phyloP scores from a whole-genome alignment of 2,113 vertebrate genomes.

The Pelecanus crispus region DNA sequence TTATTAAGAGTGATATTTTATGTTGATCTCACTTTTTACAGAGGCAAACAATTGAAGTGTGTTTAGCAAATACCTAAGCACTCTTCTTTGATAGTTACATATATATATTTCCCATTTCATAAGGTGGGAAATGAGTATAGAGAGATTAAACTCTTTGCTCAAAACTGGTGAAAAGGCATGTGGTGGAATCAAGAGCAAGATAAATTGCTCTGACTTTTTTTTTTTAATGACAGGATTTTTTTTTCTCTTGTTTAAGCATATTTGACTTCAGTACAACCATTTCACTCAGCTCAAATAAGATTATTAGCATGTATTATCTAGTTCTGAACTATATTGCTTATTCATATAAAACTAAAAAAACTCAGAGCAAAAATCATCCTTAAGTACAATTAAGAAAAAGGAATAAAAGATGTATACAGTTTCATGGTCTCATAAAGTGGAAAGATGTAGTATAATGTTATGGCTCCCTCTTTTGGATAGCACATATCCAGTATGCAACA shows the following conservation, averaged over 20 bases:
- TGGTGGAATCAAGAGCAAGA: background rate
- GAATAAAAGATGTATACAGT: background rate
- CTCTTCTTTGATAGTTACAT: background rate
- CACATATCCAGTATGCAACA: background rate
- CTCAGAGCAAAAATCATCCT: background rate
- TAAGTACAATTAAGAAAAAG: background rate
- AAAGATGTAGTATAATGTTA: slow-evolving; percentile 46
- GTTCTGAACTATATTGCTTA: background rate
- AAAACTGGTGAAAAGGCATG: background rate
- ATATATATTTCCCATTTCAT: background rate
- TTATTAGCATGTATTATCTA: background rate
- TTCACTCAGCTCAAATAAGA: background rate
- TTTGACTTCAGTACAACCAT: background rate
- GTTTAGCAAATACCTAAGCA: background rate
- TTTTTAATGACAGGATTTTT: no score
- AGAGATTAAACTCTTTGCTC: background rate
- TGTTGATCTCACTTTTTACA: background rate
- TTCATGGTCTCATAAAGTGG: background rate
- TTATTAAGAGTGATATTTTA: background rate
- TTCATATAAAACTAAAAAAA: background rate
- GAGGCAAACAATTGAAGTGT: background rate
- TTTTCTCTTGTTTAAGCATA: background rate
- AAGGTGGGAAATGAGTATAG: background rate
- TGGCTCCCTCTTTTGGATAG: slow-evolving; percentile 73
- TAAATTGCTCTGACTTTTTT: background rate